Base-by-base conservation (phyloP, 2,797 vertebrate species). In the Chaetodon trifasciatus region DNA sequence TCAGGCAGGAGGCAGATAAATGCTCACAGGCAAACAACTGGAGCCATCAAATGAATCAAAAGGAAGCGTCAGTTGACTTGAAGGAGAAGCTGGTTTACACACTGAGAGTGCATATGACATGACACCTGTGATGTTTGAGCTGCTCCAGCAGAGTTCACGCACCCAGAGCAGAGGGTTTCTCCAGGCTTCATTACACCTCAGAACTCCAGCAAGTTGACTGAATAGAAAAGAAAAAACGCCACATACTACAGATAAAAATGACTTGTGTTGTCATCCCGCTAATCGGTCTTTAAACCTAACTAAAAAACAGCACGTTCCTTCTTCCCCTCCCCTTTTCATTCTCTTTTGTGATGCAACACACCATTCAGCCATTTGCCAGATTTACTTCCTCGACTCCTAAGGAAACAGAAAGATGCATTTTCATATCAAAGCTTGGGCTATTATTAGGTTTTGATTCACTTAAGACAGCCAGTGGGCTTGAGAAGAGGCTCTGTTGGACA, bases 361-460 rank as follows among this genome's bases (percentile, higher is more conserved):
- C 28, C 28, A 58, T 73, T 78, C 71, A 75, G 58, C 57, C 24
- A 23, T 79, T 86, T 69, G 24, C 60, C 35, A 76, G 74, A 77
- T 89, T 44, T 61, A 78, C 75, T 71, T 76, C 68, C 53, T 56
- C 16, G 42, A 57, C 75, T 91, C 35, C 67, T 37, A 67, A 37
- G 50, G 53, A 90, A 84, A 84, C 62, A 79, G 60, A 86, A 72
- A 78, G 72, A 84, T 79, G 68, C 49, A 76, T 76, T 89, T 91
- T 85, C 50, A 86, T 84, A 83, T 89, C 58, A 90, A 77, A 83
- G 76, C 76, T 57, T 75, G 49, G n/a, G 40, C 76, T 93, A 84
- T 91, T 90, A 84, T 91, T 88, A 81, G 82, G 24, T 73, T 86
- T 88, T 70, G 66, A 81, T 81, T 86, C 65, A 83, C 73, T 89